A percentile compares a stretch with the other conserved stretches of the same genome.
Evolutionary conservation across 2,888 invertebrate species (phyloP).

Genomic region (Euzetes globulus): DNA sequence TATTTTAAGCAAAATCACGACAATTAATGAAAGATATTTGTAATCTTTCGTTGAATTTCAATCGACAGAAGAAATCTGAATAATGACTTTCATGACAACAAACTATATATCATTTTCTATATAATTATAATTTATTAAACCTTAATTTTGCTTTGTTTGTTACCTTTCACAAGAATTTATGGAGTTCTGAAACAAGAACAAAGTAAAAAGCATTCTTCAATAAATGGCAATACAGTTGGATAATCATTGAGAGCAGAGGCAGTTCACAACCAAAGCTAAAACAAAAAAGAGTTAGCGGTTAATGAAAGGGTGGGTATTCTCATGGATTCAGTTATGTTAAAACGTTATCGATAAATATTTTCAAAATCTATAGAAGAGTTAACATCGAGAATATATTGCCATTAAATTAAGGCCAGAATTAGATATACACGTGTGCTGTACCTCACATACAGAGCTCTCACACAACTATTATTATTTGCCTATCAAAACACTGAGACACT

Average conservation of each 20-base stretch:
- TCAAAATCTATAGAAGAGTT: too few species aligned
- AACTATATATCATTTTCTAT: constrained; percentile 1
- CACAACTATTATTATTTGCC: neutral
- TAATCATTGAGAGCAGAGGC: too few species aligned
- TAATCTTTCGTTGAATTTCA: neutral
- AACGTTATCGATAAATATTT: neutral
- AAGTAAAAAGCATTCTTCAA: too few species aligned
- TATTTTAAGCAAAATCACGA: constrained; percentile 1
- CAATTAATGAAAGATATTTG: neutral
- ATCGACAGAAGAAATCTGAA: neutral
- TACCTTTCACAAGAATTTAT: neutral
- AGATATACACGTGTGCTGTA: neutral
- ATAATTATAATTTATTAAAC: neutral
- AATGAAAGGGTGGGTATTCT: constrained; percentile 21
- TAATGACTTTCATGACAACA: neutral
- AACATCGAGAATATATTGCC: neutral
- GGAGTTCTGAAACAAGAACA: neutral
- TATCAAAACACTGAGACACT: neutral
- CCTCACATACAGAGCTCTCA: neutral
- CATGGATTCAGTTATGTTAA: neutral
- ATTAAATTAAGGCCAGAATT: neutral
- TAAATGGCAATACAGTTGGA: too few species aligned
- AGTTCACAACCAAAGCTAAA: neutral
- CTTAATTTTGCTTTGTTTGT: neutral
- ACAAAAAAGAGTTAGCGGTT: constrained; percentile 12